Evolutionary conservation across 92 coral and sea anemone genomes (phyloP), one percentile per base, ranked within the genome.

Genomic region (Actinernus sp.): DNA sequence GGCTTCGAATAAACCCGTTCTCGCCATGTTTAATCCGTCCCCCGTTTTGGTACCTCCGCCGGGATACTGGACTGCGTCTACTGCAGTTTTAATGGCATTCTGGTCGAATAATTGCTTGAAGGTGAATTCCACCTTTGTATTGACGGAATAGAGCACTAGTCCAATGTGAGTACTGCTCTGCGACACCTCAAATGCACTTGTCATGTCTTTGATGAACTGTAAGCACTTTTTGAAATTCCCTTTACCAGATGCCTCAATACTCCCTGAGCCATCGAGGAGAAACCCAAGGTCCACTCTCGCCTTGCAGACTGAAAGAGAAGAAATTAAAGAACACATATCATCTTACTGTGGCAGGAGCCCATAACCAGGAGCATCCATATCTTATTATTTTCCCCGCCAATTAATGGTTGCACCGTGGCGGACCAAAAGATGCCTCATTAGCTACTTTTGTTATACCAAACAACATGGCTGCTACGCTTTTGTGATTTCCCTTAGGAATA

Each of bases 231-330:
- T 52, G 69, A 83, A 92, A 63, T 88, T 92, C 2, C 88, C 89
- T 74, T 22, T 38, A 14, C 88, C 88, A 5, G 19, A 30, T 0
- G 0, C 0, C 52, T 87, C 91, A 27, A 92, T 69, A 63, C 97
- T 92, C 16, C 97, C 94, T 13, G 97, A 92, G 7, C 81, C 92
- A 58, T 92, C 97, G 30, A 92, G 26, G 49, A 92, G 44, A 70
- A 92, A 74, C 48, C 63, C 90, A 12, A 92, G 55, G n/a, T 92
- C 94, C 3, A 71, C 85, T 31, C 69, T 78, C 0, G 94, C 94
- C 55, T 74, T 87, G 64, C 97, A 91, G 45, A 7, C 71, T 46
- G 55, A n/a, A n/a, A n/a, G n/a, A n/a, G n/a, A n/a, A n/a, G n/a
- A n/a, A n/a, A n/a, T n/a, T n/a, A n/a, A n/a, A n/a, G n/a, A n/a